Percentiles rank a stretch among this genome's conserved stretches.
phyloP scores from a whole-genome alignment of 2,113 vertebrate genomes.

The Bubo bubo region DNA sequence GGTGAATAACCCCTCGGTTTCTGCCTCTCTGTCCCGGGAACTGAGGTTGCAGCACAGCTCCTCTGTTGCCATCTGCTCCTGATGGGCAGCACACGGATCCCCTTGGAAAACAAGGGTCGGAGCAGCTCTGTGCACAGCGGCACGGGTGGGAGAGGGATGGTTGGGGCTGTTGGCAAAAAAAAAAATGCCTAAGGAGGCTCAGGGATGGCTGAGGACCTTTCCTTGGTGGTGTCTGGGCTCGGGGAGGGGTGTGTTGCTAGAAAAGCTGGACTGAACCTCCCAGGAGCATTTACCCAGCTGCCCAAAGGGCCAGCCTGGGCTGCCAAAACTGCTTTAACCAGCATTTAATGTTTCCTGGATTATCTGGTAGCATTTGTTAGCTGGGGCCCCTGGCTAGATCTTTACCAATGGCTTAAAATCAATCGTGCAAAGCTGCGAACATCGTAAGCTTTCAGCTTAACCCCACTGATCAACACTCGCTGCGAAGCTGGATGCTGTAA shows the following conservation, averaged over 20 bases:
- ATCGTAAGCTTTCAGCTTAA: not conserved
- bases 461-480: accelerated
- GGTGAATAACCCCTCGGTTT: not conserved
- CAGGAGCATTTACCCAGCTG: not conserved
- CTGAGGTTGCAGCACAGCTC: not conserved
- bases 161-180: not conserved
- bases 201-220: not conserved
- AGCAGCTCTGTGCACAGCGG: not conserved
- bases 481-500: not conserved
- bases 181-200: not conserved
- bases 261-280: not conserved
- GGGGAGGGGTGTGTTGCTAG: not conserved
- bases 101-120: not conserved
- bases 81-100: accelerated
- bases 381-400: not conserved
- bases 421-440: not conserved
- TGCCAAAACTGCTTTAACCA: not conserved
- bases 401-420: not conserved
- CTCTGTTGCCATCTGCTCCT: not conserved
- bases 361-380: not conserved
- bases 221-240: not conserved
- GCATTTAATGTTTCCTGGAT: not conserved
- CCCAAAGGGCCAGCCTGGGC: not conserved
- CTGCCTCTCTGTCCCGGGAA: not conserved
- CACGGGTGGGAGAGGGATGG: not conserved